These are phyloP conservation scores for Heterodera filipjevi DNA, from an alignment of 2,888 invertebrate genomes.

Conservation along the genomic window DNA sequence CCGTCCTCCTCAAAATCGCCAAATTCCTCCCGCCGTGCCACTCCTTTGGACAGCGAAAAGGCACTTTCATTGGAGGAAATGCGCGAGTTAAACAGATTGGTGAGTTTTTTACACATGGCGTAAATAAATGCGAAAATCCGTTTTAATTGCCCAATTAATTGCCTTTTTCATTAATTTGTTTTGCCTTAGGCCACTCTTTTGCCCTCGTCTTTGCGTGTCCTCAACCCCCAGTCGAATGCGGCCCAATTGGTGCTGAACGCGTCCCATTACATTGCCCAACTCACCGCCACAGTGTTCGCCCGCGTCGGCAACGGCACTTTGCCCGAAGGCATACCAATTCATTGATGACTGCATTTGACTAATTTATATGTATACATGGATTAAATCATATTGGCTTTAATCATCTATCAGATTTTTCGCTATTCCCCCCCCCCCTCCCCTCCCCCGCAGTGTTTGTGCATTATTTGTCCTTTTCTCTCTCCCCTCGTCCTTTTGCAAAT, in stretches of 20 bases:
- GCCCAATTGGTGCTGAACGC: slow-evolving; percentile 47
- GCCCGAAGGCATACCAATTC: slow-evolving; percentile 43
- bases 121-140: too few relatives aligned
- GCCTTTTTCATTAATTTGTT: neutral
- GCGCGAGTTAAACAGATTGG: slow-evolving; percentile 15
- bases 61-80: neutral
- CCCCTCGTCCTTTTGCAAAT: neutral
- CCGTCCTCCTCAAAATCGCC: slow-evolving; percentile 3
- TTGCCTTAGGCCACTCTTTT: slow-evolving; percentile 31
- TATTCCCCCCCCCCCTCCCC: neutral
- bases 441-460: neutral
- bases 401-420: neutral
- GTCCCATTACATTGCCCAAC: slow-evolving; percentile 50
- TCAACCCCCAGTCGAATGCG: slow-evolving; percentile 22
- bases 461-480: neutral
- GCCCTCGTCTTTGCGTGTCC: slow-evolving; percentile 40
- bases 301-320: slow-evolving; percentile 51
- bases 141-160: too few relatives aligned
- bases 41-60: slow-evolving; percentile 1
- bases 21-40: slow-evolving; percentile 1
- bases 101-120: neutral
- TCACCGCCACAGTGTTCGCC: slow-evolving; percentile 51
- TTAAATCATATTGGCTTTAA: neutral
- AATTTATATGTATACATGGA: too few relatives aligned
- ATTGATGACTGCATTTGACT: neutral